Evolutionary conservation across 92 coral and sea anemone genomes (phyloP), one percentile per base, ranked within the genome.

Genomic region (Pocillopora meandrina): DNA sequence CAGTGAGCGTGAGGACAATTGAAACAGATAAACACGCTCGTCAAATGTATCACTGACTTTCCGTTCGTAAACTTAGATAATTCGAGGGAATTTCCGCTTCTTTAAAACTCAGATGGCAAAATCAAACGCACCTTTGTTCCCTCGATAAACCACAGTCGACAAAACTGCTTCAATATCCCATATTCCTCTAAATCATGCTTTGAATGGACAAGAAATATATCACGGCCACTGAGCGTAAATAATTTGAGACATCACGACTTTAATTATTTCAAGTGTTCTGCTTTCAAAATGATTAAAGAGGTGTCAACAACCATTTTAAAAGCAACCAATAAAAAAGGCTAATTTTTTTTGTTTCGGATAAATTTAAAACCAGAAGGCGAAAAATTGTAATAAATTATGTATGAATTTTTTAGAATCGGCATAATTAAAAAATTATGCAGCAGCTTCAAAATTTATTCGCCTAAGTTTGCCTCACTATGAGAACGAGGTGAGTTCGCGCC

Each of bases 251-350:
- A 58, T 81, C 77, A 81, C 77, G 17, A 70, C 59, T 61, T 68
- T 80, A 67, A 80, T 67, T 80, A 80, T 80, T 79, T 80, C 76
- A 58, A 80, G 61, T 71, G 35, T 36, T 19, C 70, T 34, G 47
- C 77, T 81, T 70, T 67, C 63, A 21, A 80, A 35, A 70, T 71
- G 71, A 81, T 70, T 57, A 59, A 49, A 56, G 74, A 52, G 83
- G 74, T 66, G 77, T 57, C 56, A 23, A 57, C 12, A 71, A 55
- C 64, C 19, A 59, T 16, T 18, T 71, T 33, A 18, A 33, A 17
- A 80, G 18, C 61, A 47, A 35, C 75, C 77, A 69, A 81, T 81
- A 56, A 68, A 12, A 19, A 26, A 3, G 58, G 31, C 26, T 23
- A 23, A 56, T 19, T 33, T 23, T n/a, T 69, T 63, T 71, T 34